Evolutionary conservation across 1,140 invertebrate genomes (phyloP).

Genomic region (Drosophila oshimai): DNA sequence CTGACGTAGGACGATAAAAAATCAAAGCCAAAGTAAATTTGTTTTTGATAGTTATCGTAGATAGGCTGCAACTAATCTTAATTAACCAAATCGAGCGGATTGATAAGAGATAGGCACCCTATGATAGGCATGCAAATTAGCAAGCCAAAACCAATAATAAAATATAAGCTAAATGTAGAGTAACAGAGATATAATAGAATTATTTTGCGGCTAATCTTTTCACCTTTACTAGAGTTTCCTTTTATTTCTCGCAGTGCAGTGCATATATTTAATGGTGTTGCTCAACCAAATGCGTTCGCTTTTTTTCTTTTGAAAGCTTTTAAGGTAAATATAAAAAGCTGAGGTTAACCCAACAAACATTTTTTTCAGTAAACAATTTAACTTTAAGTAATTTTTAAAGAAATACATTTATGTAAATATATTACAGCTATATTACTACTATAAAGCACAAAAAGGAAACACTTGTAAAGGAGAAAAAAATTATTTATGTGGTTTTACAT

Average conservation of each 20-base stretch:
- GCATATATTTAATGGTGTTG: neutral
- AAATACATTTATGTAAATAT: neutral
- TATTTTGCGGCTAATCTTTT: neutral
- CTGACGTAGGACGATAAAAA: slow-evolving; percentile 36
- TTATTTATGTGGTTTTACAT: too few relatives aligned
- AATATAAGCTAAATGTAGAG: neutral
- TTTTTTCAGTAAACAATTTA: neutral
- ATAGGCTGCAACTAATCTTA: slow-evolving; percentile 10
- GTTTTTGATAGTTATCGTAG: slow-evolving; percentile 6
- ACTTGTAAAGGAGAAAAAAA: too few relatives aligned
- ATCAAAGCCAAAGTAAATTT: slow-evolving; percentile 30
- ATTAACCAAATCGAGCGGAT: slow-evolving; percentile 6
- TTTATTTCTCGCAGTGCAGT: neutral
- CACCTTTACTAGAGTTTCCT: neutral
- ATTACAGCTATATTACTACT: too few relatives aligned
- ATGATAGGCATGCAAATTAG: slow-evolving; percentile 1
- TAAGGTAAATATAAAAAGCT: neutral
- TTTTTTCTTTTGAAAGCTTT: neutral
- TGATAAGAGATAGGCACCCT: slow-evolving; percentile 25
- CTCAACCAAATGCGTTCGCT: neutral
- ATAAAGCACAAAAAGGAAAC: too few relatives aligned
- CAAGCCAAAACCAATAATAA: too few relatives aligned
- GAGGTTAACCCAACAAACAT: slow-evolving; percentile 28
- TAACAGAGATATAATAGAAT: too few relatives aligned
- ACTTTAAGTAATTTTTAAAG: neutral